Percentiles rank a stretch among this genome's conserved stretches.
phyloP scores from a whole-genome alignment of 2,888 invertebrate genomes.

The Dicranocentrus wangi region DNA sequence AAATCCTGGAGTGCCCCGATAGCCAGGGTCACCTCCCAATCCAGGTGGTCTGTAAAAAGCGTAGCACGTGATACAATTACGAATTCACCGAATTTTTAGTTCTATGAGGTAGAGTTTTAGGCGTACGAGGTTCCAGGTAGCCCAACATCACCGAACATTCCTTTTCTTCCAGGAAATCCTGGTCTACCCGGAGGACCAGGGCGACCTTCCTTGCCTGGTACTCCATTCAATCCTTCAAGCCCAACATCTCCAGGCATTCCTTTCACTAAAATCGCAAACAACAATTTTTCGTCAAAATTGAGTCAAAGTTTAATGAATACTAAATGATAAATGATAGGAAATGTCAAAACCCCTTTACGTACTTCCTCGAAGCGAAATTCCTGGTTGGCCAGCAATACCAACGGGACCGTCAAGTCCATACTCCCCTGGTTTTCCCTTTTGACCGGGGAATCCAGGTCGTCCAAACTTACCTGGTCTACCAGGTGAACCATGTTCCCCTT shows the following conservation, averaged over 20 bases:
- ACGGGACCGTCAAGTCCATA: slow-evolving; percentile 77
- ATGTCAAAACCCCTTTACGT: not conserved
- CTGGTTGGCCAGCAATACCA: slow-evolving; percentile 76
- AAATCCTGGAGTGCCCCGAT: slow-evolving; percentile 75
- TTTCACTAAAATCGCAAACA: slow-evolving; percentile 64
- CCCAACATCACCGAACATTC: slow-evolving; percentile 77
- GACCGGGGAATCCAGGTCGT: slow-evolving; percentile 80
- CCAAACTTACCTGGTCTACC: slow-evolving; percentile 81
- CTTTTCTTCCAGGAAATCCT: slow-evolving; percentile 73
- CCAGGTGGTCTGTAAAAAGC: slow-evolving; percentile 68
- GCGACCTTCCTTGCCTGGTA: slow-evolving; percentile 74
- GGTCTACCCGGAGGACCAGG: slow-evolving; percentile 71
- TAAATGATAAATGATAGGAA: not conserved
- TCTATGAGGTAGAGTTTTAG: too few relatives aligned
- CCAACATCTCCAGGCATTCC: slow-evolving; percentile 78
- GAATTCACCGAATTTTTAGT: too few relatives aligned
- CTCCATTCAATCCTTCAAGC: slow-evolving; percentile 74
- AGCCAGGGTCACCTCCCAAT: slow-evolving; percentile 69
- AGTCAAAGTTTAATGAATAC: not conserved
- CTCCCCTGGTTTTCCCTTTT: slow-evolving; percentile 77
- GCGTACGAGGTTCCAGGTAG: slow-evolving; percentile 76
- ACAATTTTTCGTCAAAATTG: not conserved
- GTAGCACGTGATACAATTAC: too few relatives aligned
- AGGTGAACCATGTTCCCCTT: slow-evolving; percentile 75
- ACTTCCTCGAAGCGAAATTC: slow-evolving; percentile 42